Evolutionary conservation across 2,113 vertebrate species (phyloP).

Genomic region (Odobenus rosmarus): DNA sequence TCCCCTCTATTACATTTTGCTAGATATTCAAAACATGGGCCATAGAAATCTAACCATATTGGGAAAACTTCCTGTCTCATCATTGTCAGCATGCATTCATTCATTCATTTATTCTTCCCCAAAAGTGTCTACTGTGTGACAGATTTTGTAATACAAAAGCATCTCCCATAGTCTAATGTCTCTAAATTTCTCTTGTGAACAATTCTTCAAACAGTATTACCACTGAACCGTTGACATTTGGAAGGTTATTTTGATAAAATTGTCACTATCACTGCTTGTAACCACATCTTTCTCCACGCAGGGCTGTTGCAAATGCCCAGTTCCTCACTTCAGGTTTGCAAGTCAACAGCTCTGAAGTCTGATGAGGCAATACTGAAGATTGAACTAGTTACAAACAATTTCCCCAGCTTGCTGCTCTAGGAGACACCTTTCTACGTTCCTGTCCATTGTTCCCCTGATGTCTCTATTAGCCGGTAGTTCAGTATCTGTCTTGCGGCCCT

Average conservation of each 20-base stretch:
- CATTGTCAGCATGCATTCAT: neutral
- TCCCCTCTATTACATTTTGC: neutral
- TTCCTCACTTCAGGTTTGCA: neutral
- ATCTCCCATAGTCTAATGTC: neutral
- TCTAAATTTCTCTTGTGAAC: neutral
- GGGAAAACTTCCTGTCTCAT: neutral
- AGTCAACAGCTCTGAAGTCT: neutral
- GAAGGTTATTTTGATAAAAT: neutral
- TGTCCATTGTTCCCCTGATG: neutral
- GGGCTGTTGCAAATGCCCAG: neutral
- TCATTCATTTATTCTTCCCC: neutral
- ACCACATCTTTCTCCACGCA: neutral
- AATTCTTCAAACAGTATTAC: neutral
- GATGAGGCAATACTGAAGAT: neutral
- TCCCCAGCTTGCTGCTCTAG: neutral
- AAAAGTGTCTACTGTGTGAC: neutral
- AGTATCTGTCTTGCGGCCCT: neutral
- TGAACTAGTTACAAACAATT: neutral
- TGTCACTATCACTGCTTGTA: neutral
- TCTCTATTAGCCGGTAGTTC: neutral
- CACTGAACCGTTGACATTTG: neutral
- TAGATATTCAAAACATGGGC: neutral
- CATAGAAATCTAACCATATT: neutral
- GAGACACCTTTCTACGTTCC: neutral
- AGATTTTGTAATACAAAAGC: neutral